A percentile compares a stretch with the other conserved stretches of the same genome.
Conservation (phyloP, 2,113 vertebrate species). For the Suricata suricatta region DNA sequence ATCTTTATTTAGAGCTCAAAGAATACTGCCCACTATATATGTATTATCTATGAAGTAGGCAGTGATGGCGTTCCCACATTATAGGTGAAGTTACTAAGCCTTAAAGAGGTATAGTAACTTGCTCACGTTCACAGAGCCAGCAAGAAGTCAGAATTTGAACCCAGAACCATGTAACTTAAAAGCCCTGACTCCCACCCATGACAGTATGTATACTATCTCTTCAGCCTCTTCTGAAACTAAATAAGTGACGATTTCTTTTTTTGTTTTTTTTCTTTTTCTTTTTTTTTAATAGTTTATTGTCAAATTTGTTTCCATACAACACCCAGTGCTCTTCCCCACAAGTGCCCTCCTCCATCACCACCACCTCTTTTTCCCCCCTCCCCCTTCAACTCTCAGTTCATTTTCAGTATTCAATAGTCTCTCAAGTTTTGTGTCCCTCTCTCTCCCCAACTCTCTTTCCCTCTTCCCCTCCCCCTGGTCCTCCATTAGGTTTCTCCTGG, state of each 20-base stretch:
- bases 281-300: too few relatives aligned
- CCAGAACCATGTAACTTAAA: not conserved
- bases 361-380: too few relatives aligned
- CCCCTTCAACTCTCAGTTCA: too few relatives aligned
- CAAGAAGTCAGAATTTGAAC: not conserved
- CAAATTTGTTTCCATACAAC: too few relatives aligned
- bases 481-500: too few relatives aligned
- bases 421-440: too few relatives aligned
- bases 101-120: not conserved
- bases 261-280: too few relatives aligned
- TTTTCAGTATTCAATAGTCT: too few relatives aligned
- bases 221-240: not conserved
- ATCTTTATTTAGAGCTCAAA: not conserved
- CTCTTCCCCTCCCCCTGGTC: too few relatives aligned
- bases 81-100: not conserved
- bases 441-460: too few relatives aligned
- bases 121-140: not conserved
- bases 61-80: not conserved
- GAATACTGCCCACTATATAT: fast-evolving
- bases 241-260: not conserved
- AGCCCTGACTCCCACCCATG: not conserved
- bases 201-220: not conserved
- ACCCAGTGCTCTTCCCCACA: too few relatives aligned
- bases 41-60: not conserved
- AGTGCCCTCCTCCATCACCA: too few relatives aligned